These are phyloP conservation scores for Lepisosteus osseus DNA, from an alignment of 2,113 vertebrate genomes.

Conservation along the genomic window DNA sequence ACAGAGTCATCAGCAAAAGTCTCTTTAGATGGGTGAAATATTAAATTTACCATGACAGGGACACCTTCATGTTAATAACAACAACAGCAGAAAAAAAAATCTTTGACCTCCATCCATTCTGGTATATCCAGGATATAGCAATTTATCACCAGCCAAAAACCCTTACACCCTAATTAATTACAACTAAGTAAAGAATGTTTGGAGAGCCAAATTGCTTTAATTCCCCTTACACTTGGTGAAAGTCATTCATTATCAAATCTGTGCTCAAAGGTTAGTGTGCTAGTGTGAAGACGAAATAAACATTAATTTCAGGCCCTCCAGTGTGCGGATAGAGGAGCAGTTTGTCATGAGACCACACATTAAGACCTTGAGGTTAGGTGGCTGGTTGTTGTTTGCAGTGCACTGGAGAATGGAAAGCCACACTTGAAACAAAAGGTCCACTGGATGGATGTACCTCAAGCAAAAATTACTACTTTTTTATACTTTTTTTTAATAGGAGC, in stretches of 20 bases:
- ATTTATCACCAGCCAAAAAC: constrained; percentile 75
- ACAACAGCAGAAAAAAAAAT: constrained; percentile 60
- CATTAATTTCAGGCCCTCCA: constrained; percentile 62
- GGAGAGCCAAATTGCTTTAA: constrained; percentile 78
- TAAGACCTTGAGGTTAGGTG: constrained; percentile 42
- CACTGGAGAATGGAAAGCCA: constrained; percentile 47
- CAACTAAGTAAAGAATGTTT: constrained; percentile 81
- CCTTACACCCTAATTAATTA: constrained; percentile 75
- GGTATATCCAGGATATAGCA: constrained; percentile 63
- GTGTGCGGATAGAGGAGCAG: constrained; percentile 35
- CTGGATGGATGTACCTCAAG: neutral
- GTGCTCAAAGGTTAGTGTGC: constrained; percentile 80
- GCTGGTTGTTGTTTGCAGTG: constrained; percentile 52
- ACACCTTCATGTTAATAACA: constrained; percentile 72
- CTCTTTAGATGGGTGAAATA: constrained; percentile 56
- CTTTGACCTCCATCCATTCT: constrained; percentile 74
- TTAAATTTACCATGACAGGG: constrained; percentile 68
- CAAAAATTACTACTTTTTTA: constrained; percentile 23
- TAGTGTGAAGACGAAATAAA: constrained; percentile 69
- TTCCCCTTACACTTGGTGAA: constrained; percentile 68
- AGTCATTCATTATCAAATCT: constrained; percentile 80
- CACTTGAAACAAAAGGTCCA: constrained; percentile 16
- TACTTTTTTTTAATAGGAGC: constrained; percentile 29
- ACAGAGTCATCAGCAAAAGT: constrained; percentile 57
- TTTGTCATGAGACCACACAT: constrained; percentile 56